phyloP scores from a whole-genome alignment of 2,888 invertebrate species.

The Temnothorax unifasciatus region DNA sequence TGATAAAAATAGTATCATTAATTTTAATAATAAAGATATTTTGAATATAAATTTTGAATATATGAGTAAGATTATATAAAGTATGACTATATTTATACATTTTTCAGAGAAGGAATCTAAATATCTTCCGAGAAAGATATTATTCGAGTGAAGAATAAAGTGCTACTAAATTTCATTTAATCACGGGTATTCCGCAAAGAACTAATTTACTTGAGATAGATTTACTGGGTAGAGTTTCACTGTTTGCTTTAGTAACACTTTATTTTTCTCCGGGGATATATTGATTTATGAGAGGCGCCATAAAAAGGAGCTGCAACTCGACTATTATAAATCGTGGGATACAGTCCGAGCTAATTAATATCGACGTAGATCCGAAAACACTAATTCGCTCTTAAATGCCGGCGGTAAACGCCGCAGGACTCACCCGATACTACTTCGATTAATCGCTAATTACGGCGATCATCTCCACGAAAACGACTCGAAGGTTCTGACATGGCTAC shows the following conservation, averaged over 20 bases:
- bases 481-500: slow-evolving; percentile 70
- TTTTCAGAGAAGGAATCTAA: not conserved
- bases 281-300: slow-evolving; percentile 39
- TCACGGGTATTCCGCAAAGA: slow-evolving; percentile 16
- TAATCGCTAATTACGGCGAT: slow-evolving; percentile 83
- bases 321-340: slow-evolving; percentile 29
- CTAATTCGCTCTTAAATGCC: slow-evolving; percentile 39
- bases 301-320: slow-evolving; percentile 19
- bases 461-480: slow-evolving; percentile 80
- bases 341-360: slow-evolving; percentile 42
- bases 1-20: not conserved
- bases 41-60: not conserved
- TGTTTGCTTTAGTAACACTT: slow-evolving; percentile 52
- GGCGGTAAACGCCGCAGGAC: slow-evolving; percentile 15
- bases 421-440: slow-evolving; percentile 75
- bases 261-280: slow-evolving; percentile 14
- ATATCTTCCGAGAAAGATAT: not conserved
- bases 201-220: slow-evolving; percentile 30
- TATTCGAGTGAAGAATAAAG: slow-evolving; percentile 27
- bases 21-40: not conserved
- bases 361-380: slow-evolving; percentile 28
- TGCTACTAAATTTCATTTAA: slow-evolving; percentile 35
- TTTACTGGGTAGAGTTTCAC: slow-evolving; percentile 29
- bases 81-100: not conserved
- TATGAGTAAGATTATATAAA: not conserved